Base-by-base conservation (phyloP, 2,888 invertebrate species). In the Synanthedon myopaeformis region DNA sequence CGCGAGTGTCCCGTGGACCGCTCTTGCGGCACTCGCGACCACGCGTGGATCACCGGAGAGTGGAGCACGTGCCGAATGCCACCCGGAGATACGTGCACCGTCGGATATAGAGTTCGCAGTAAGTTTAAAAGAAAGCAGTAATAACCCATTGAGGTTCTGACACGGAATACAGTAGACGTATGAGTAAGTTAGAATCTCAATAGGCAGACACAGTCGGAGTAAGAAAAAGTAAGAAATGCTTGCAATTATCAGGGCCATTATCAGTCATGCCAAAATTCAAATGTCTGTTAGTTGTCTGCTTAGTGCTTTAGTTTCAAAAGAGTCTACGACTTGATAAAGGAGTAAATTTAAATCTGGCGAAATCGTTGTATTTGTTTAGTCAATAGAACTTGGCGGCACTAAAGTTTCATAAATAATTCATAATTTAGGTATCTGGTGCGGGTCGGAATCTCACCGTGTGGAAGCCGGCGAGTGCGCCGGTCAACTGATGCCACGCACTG, bases 21-120 rank as follows among this genome's bases (percentile, higher is more conserved):
- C 54, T 79, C 75, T 63, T 60, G 51, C 58, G 82, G 78, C 58
- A 77, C 66, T 53, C 69, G 72, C 53, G 77, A 74, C 57, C 76
- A 85, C 23, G 61, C 70, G 41, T 90, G 90, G 89, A 73, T 80
- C 42, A 67, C 84, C 8, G 89, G 89, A 42, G 82, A 83, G 56
- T 90, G 90, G 90, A 81, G 79, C 60, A 74, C 81, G 3, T 90
- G 90, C 61, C 77, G 80, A 1, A 66, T 89, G 59, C 88, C 89
- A 1, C 82, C 85, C 1, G 75, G 69, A 6, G 76, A 79, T 45
- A 69, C 76, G 5, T 90, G 90, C 55, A 89, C 89, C 0, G 72
- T 73, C 1, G 90, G 90, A 0, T 82, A 81, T 45, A 69, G 89
- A 53, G 78, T 88, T 11, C 73, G 90, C 70, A 89, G 89, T 89